Evolutionary conservation across 2,797 vertebrate genomes (phyloP).

Genomic region (Ctenopoma multispine): DNA sequence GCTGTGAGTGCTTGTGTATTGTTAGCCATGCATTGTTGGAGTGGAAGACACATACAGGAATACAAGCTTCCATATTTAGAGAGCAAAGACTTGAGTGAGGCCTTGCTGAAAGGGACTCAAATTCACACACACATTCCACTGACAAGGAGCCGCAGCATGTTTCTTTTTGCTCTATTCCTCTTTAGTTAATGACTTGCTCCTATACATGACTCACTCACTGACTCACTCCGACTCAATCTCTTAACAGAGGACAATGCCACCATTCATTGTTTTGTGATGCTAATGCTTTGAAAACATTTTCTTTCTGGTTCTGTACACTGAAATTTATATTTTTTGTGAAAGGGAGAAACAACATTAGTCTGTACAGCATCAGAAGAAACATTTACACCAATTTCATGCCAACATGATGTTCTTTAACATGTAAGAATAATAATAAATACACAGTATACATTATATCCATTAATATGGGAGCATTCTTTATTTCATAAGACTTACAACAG

Average conservation of each 20-base stretch:
- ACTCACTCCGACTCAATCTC: constrained; percentile 14
- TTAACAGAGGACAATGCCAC: constrained; percentile 18
- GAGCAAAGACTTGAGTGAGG: constrained; percentile 11
- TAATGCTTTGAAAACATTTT: constrained; percentile 23
- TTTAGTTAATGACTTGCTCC: not conserved
- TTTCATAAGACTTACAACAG: not conserved
- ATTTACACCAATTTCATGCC: not conserved
- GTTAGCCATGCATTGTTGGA: constrained; percentile 21
- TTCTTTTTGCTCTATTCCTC: not conserved
- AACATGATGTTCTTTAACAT: not conserved
- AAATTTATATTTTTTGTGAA: constrained; percentile 19
- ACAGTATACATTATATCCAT: not conserved
- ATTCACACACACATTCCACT: constrained; percentile 10
- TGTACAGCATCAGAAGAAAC: not conserved
- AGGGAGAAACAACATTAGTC: too few species aligned
- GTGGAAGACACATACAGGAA: constrained; percentile 24
- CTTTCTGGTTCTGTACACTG: constrained; percentile 7
- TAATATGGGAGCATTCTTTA: not conserved
- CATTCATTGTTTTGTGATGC: constrained; percentile 39
- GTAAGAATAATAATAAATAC: not conserved
- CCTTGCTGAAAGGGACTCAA: constrained; percentile 22
- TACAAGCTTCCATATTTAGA: constrained; percentile 36
- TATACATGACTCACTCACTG: not conserved
- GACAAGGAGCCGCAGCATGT: not conserved
- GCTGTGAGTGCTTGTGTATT: constrained; percentile 13